Conservation (phyloP, 1,140 invertebrate genomes). For the Scaptodrosophila lebanonensis region DNA sequence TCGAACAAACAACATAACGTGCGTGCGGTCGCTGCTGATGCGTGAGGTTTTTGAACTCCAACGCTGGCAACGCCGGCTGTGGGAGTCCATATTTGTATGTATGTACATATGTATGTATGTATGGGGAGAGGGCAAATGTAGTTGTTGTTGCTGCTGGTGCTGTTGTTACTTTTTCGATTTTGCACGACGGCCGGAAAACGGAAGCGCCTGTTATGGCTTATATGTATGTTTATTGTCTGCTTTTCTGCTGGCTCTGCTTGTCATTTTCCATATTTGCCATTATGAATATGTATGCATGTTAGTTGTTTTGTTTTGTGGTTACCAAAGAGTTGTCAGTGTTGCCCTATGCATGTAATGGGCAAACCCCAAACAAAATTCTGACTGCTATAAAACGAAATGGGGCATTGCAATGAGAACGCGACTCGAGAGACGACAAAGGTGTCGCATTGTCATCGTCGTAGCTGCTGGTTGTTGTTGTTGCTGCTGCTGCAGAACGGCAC, state of each 20-base stretch:
- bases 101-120: constrained; percentile 2
- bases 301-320: constrained; percentile 47
- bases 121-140: constrained; percentile 27
- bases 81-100: no score
- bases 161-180: constrained; percentile 19
- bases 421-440: no score
- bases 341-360: no score
- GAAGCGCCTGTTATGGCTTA: constrained; percentile 57
- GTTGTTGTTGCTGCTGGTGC: constrained; percentile 4
- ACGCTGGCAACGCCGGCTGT: constrained; percentile 5
- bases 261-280: not conserved
- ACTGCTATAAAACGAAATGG: constrained; percentile 22
- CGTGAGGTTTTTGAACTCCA: constrained; percentile 44
- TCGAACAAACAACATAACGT: constrained; percentile 7
- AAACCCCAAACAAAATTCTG: no score
- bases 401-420: constrained; percentile 39
- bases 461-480: no score
- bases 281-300: constrained; percentile 8
- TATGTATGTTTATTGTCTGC: constrained; percentile 1
- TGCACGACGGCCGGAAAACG: constrained; percentile 51
- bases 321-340: constrained; percentile 8
- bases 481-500: constrained; percentile 1
- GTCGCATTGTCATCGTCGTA: constrained; percentile 15
- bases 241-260: no score
- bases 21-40: constrained; percentile 36